Evolutionary conservation across 2,113 vertebrate species (phyloP).

Genomic region (Lagopus leucura): DNA sequence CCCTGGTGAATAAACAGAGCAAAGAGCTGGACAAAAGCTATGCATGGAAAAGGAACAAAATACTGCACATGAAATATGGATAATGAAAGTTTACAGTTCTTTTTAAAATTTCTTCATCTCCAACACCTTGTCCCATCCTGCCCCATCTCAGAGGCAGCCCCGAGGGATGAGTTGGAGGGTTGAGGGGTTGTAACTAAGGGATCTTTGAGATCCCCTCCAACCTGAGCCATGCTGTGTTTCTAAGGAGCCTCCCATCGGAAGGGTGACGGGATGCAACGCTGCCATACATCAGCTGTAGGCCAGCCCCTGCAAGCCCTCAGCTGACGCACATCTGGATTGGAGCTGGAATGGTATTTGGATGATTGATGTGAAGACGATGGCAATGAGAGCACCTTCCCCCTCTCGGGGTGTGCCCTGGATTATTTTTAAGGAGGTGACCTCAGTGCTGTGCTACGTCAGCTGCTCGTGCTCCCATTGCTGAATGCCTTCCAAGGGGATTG

Average conservation of each 20-base stretch:
- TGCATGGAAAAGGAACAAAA: background rate
- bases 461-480: background rate
- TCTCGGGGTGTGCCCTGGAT: background rate
- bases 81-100: background rate
- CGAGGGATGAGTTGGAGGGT: accelerated
- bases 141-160: background rate
- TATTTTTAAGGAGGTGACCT: conserved; percentile 36
- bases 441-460: background rate
- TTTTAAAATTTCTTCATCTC: background rate
- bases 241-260: too few species aligned
- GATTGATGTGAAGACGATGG: background rate
- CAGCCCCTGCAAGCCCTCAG: accelerated
- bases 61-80: background rate
- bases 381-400: accelerated
- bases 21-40: background rate
- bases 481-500: background rate
- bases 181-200: too few species aligned
- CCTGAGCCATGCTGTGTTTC: too few species aligned
- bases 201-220: too few species aligned
- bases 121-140: background rate
- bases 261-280: background rate
- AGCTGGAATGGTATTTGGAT: background rate
- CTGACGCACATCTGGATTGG: accelerated
- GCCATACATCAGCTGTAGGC: accelerated
- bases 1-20: background rate